A percentile compares a stretch with the other conserved stretches of the same genome.
Evolutionary conservation across 2,888 invertebrate species (phyloP).

Genomic region (Pogonocherus hispidulus): DNA sequence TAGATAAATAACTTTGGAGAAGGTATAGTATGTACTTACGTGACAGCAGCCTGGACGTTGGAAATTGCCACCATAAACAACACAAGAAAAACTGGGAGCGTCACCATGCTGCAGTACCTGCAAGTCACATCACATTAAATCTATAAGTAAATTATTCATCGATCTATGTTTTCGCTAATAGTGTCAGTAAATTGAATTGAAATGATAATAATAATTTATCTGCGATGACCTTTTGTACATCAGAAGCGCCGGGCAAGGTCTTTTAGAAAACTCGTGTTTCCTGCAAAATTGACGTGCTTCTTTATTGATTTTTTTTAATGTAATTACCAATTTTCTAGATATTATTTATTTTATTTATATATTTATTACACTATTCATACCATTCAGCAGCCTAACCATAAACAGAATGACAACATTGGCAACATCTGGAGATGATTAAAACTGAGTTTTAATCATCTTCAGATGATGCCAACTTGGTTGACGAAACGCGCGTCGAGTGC

Average conservation of each 20-base stretch:
- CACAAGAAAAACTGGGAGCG: slow-evolving; percentile 41
- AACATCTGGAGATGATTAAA: too few species aligned
- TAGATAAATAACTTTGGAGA: too few species aligned
- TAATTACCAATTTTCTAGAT: slow-evolving; percentile 5
- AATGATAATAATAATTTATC: slow-evolving; percentile 43
- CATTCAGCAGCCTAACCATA: too few species aligned
- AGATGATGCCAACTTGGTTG: too few species aligned
- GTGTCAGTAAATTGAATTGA: slow-evolving; percentile 48
- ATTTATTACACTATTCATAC: too few species aligned
- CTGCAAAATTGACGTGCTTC: slow-evolving; percentile 12
- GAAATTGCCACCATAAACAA: slow-evolving; percentile 35
- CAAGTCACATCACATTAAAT: slow-evolving; percentile 30
- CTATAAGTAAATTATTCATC: slow-evolving; percentile 32
- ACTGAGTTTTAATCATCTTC: too few species aligned
- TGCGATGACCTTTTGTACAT: slow-evolving; percentile 45
- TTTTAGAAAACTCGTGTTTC: slow-evolving; percentile 29
- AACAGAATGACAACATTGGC: too few species aligned
- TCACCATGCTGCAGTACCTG: slow-evolving; percentile 45
- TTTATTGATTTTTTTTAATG: neutral
- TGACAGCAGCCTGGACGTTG: slow-evolving; percentile 43
- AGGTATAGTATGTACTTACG: too few species aligned
- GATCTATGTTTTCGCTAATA: slow-evolving; percentile 42
- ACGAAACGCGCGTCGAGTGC: too few species aligned
- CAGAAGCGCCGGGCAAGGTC: slow-evolving; percentile 27
- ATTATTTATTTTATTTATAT: slow-evolving; percentile 23